Conservation (phyloP, 1,140 invertebrate species). For the Zaprionus camerounensis region DNA sequence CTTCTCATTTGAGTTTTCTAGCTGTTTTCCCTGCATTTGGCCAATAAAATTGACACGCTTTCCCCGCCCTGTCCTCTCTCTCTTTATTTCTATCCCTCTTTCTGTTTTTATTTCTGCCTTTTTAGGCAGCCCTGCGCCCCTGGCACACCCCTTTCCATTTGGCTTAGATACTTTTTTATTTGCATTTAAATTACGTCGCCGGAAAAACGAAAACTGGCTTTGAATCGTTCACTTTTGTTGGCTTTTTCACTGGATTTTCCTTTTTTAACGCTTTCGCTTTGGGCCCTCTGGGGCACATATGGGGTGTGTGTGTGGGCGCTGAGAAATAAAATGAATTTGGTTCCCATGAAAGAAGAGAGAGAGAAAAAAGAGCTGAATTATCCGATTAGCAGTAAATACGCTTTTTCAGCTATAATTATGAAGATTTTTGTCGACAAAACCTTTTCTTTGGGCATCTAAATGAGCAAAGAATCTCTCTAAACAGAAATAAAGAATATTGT, state of each 20-base stretch:
- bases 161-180: slow-evolving; percentile 57
- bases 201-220: slow-evolving; percentile 35
- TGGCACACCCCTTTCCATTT: slow-evolving; percentile 26
- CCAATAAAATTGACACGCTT: slow-evolving; percentile 74
- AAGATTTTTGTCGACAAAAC: slow-evolving; percentile 5
- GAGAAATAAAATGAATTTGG: slow-evolving; percentile 8
- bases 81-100: slow-evolving; percentile 10
- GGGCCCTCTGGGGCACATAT: slow-evolving; percentile 13
- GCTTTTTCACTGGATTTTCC: slow-evolving; percentile 49
- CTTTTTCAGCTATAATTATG: slow-evolving; percentile 13
- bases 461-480: not conserved
- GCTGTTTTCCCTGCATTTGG: slow-evolving; percentile 33
- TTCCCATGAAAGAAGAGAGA: not conserved
- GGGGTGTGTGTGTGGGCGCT: slow-evolving; percentile 1
- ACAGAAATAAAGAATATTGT: not conserved
- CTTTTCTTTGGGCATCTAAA: not conserved
- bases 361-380: not conserved
- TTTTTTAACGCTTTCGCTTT: slow-evolving; percentile 23
- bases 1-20: slow-evolving; percentile 29
- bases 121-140: slow-evolving; percentile 5
- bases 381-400: slow-evolving; percentile 18
- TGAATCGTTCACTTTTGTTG: slow-evolving; percentile 43
- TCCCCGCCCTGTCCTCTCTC: slow-evolving; percentile 34
- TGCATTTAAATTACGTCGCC: slow-evolving; percentile 73
- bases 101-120: not conserved